Evolutionary conservation across 2,888 invertebrate genomes (phyloP).

Genomic region (Lottia scabra): DNA sequence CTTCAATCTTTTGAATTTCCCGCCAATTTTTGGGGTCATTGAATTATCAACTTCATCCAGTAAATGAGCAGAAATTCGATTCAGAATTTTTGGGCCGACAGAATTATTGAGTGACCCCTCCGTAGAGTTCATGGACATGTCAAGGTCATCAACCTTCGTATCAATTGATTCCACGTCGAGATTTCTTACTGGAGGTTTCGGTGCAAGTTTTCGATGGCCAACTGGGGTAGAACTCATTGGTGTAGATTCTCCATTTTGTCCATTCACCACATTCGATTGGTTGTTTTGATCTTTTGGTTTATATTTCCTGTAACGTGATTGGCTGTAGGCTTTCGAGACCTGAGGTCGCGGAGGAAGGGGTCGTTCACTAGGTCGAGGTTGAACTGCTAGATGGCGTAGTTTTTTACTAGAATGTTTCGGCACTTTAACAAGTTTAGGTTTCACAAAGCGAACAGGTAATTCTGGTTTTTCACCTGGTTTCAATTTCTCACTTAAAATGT

Average conservation of each 20-base stretch:
- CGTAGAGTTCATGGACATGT: neutral
- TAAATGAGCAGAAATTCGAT: slow-evolving; percentile 1
- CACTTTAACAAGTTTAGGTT: slow-evolving; percentile 50
- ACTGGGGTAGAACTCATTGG: neutral
- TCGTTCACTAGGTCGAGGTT: slow-evolving; percentile 11
- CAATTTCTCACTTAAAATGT: slow-evolving; percentile 8
- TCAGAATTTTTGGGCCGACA: neutral
- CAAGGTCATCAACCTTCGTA: neutral
- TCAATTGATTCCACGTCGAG: neutral
- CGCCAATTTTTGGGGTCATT: neutral
- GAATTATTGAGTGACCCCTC: neutral
- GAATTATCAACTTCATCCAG: neutral
- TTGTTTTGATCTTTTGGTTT: neutral
- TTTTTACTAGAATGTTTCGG: slow-evolving; percentile 27
- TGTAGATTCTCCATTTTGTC: neutral
- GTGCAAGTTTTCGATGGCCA: neutral
- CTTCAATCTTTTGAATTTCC: slow-evolving; percentile 5
- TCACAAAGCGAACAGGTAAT: slow-evolving; percentile 43
- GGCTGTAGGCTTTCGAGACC: neutral
- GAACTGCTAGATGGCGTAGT: slow-evolving; percentile 12
- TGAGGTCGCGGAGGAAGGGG: slow-evolving; percentile 20
- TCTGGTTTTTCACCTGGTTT: slow-evolving; percentile 34
- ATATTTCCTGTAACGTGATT: neutral
- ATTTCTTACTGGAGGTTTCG: neutral
- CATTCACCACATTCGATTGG: neutral